Evolutionary conservation across 2,888 invertebrate species (phyloP).

Genomic region (Epirrita christyi): DNA sequence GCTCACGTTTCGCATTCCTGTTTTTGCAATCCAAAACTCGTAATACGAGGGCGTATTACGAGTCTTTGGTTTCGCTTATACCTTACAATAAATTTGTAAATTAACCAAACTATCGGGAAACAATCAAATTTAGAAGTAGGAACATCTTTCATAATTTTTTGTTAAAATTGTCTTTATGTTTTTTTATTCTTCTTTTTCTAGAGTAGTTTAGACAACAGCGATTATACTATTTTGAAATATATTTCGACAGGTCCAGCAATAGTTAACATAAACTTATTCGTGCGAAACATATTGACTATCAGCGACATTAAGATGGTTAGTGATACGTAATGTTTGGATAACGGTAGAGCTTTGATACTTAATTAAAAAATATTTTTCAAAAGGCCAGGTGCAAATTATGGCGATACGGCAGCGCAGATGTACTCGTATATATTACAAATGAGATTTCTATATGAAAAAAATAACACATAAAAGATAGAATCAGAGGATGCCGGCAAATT

Average conservation of each 20-base stretch:
- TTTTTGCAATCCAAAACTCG: no score
- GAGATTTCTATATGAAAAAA: no score
- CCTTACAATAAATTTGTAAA: no score
- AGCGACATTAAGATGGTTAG: slow-evolving; percentile 99
- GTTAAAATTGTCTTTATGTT: neutral
- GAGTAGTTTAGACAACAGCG: neutral
- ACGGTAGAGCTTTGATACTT: slow-evolving; percentile 17
- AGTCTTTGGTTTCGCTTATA: no score
- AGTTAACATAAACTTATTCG: slow-evolving; percentile 99
- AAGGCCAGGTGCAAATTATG: slow-evolving; percentile 9
- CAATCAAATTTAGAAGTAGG: neutral
- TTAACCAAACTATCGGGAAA: neutral
- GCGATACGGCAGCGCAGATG: slow-evolving; percentile 7
- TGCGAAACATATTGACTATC: slow-evolving; percentile 98
- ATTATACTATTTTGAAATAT: neutral
- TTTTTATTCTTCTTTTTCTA: neutral
- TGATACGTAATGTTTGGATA: slow-evolving; percentile 55
- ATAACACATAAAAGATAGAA: no score
- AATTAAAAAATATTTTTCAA: slow-evolving; percentile 1
- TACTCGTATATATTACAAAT: neutral
- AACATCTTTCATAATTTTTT: neutral
- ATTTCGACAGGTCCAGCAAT: slow-evolving; percentile 91
- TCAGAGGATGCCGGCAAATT: no score
- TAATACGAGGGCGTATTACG: no score
- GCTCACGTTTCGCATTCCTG: no score